Base-by-base conservation (phyloP, 2,888 invertebrate genomes). In the Tachina fera region DNA sequence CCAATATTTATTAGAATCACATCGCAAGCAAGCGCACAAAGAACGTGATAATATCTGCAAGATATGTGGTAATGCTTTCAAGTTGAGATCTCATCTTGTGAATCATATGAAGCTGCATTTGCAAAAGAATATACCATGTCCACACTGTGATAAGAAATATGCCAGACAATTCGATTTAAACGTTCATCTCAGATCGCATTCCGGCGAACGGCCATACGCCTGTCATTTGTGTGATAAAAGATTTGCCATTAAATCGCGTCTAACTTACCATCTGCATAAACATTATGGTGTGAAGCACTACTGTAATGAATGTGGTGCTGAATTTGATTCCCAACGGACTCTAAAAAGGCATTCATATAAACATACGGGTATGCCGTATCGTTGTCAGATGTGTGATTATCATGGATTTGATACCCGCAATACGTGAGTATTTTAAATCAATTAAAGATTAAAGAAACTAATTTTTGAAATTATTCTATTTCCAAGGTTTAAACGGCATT, bases 291-390 rank as follows among this genome's bases (percentile, higher is more conserved):
- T 88, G 16, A 89, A 88, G 45, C 89, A 90, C 77, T 87, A 84
- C 14, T 90, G 90, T 56, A 88, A 88, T 41, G 83, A 88, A n/a
- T 90, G 90, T 65, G 72, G 84, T 39, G 88, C 87, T 9, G 88
- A 89, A 67, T 90, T 88, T 53, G 88, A 88, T 81, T 89, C 89
- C 9, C 89, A 86, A 61, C 87, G 88, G 8, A 89, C 88, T 70
- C 75, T 89, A 31, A 88, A 89, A 19, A 77, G 87, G 9, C 89
- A 90, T 56, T 87, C 87, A 61, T 90, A 88, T 39, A 89, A 89
- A 60, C 90, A 90, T 71, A 89, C 88, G 0, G 90, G 90, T 2
- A 89, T 89, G 89, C 89, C 90, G 0, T 89, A 89, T 72, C 87
- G 87, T 14, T 89, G 89, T 68, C 84, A 88, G 19, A 65, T 80